phyloP scores from a whole-genome alignment of 30 jellyfish, hydroid and myxozoan genomes.

The Aurelia aurita region DNA sequence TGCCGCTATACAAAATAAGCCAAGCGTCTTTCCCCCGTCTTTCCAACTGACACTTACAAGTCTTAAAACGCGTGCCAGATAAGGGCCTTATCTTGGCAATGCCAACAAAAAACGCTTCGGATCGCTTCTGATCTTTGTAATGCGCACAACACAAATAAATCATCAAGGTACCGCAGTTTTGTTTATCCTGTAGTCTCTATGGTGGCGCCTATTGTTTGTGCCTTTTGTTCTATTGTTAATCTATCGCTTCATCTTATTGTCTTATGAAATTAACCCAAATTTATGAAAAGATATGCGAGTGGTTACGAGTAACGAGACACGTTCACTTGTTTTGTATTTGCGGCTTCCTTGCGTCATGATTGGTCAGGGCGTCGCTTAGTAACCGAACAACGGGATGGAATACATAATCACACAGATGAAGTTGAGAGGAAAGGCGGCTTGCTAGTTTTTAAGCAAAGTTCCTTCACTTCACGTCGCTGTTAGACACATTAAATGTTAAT shows the following conservation, averaged over 20 bases:
- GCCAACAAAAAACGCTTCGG: too few species aligned
- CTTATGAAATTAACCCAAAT: constrained; percentile 6
- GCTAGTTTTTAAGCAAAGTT: constrained; percentile 16
- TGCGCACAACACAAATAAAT: too few species aligned
- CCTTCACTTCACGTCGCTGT: constrained; percentile 22
- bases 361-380: constrained; percentile 83
- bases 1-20: too few species aligned
- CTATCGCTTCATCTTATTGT: background rate
- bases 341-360: constrained; percentile 82
- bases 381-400: constrained; percentile 80
- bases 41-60: too few species aligned
- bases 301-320: constrained; percentile 57
- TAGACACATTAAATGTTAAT: constrained; percentile 26
- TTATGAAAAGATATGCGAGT: constrained; percentile 33
- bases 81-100: too few species aligned
- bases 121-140: too few species aligned
- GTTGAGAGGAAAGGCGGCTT: constrained; percentile 65
- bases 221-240: background rate
- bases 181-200: background rate
- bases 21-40: too few species aligned
- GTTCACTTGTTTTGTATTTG: constrained; percentile 69
- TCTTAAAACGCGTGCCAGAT: too few species aligned
- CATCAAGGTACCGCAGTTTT: too few species aligned
- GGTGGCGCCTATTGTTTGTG: constrained; percentile 24
- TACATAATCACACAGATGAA: constrained; percentile 16